phyloP scores from a whole-genome alignment of 2,113 vertebrate genomes.

The Pangasianodon hypophthalmus region DNA sequence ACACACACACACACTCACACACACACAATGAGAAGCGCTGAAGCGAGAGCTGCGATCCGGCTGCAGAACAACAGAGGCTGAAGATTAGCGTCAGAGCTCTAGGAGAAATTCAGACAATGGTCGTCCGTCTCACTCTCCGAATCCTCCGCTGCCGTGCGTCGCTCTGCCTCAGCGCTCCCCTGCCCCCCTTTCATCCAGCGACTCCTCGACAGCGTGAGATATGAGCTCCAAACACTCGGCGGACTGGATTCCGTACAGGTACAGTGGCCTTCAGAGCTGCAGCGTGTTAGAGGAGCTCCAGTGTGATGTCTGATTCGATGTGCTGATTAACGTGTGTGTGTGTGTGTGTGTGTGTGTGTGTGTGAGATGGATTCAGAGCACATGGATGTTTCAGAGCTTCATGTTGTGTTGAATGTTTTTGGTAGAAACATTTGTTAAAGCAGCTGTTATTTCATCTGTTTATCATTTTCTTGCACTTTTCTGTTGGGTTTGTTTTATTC shows the following conservation, averaged over 20 bases:
- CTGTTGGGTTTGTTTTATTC: not conserved
- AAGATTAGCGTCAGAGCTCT: slow-evolving; percentile 42
- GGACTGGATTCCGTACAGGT: slow-evolving; percentile 99
- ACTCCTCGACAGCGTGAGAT: slow-evolving; percentile 66
- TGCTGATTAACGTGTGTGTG: slow-evolving; percentile 38
- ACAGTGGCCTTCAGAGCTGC: slow-evolving; percentile 50
- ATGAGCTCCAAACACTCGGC: slow-evolving; percentile 95
- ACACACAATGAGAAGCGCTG: slow-evolving; percentile 46
- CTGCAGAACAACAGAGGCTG: slow-evolving; percentile 45
- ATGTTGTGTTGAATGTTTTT: not conserved
- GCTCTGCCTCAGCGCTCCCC: slow-evolving; percentile 63
- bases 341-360: not conserved
- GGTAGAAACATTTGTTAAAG: not conserved
- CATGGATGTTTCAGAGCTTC: not conserved
- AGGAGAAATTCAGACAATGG: slow-evolving; percentile 70
- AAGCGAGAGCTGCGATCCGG: slow-evolving; percentile 21
- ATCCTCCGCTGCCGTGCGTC: slow-evolving; percentile 66
- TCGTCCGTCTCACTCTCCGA: slow-evolving; percentile 63
- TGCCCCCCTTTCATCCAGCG: slow-evolving; percentile 46
- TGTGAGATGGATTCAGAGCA: not conserved
- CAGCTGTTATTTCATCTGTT: not conserved
- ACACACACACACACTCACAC: not conserved
- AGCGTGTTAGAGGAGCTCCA: not conserved
- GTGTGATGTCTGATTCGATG: slow-evolving; percentile 17
- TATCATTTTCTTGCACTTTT: not conserved